Evolutionary conservation across 2,888 invertebrate species (phyloP), one percentile per base, ranked within the genome.

Genomic region (Hirudinaria manillensis): DNA sequence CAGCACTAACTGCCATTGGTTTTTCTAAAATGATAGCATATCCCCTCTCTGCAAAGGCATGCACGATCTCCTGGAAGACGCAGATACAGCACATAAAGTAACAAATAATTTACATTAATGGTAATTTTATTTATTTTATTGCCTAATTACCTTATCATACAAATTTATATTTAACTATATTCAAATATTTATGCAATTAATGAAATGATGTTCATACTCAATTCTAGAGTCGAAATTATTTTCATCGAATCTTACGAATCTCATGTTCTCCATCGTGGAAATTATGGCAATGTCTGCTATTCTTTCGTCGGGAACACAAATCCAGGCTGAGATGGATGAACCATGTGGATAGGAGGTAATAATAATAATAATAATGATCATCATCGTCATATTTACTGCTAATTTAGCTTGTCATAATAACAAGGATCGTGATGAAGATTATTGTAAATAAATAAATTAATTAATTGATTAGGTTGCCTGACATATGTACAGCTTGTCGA

Each of bases 271-370:
- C 73, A 65, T 73, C 21, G 73, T 73, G 65, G 61, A 65, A 3
- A 73, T 73, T 32, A 73, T 73, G 65, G 56, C 73, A n/a, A 73
- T 73, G 65, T 73, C 73, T 61, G 73, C 73, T 1, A 73, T 73
- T 61, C 61, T 73, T 13, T 27, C 38, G 3, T 73, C 73, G 3
- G 73, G 73, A 24, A 73, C 36, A 27, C 73, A 73, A 24, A 73
- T 65, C 73, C 73, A 73, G 24, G 73, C 73, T 73, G 73, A 13
- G 27, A 24, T 6, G 21, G 32, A 34, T 4, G 29, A 24, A 65
- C 16, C 13, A 24, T 19, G 27, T 19, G 66, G 13, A 21, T 16
- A 53, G 13, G 53, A 53, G 53, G 13, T 13, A 21, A 34, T 67
- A 21, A 29, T 13, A 36, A 34, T 36, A 6, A 68, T 34, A 21